Base-by-base conservation (phyloP, 1,140 invertebrate species). In the Orchesella cincta region DNA sequence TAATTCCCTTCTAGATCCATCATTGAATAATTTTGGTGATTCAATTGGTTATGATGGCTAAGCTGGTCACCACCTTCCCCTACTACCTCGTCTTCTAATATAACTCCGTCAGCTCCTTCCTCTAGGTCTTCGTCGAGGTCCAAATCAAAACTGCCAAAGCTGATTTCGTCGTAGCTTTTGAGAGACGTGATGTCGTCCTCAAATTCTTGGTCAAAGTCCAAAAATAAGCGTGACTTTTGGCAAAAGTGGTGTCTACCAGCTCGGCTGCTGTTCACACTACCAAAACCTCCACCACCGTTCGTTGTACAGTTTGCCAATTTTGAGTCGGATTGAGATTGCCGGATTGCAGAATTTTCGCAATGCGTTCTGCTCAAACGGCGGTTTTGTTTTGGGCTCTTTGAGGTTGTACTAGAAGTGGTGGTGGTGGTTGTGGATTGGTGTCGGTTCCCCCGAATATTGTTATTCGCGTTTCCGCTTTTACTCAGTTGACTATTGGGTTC, bases 181-280 rank as follows among this genome's bases (percentile, higher is more conserved):
- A 34, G 26, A 64, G 29, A 62, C 26, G 28, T 64, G 31, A 36
- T 62, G 28, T 73, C 33, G 36, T 36, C 73, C 73, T 80, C 78
- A 51, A 33, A 46, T 51, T 74, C 36, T 78, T 81, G 81, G 81
- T 77, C 34, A 36, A 80, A 77, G 39, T 79, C 78, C 81, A 81
- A 77, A 67, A 67, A 67, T 67, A 67, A 67, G 62, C 62, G 62
- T n/a, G 23, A 51, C 62, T 77, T 62, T 36, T 74, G 73, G 39
- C 71, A 80, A 29, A 67, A 8, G 28, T 67, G 62, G 54, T 62
- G 54, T 31, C 33, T 67, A 67, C 8, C 29, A 31, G 8, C 33
- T 23, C 62, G 1, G 62, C 33, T 67, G 2, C 14, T 31, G 29
- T 33, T 67, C 26, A 16, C 62, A 67, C 62, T 67, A n/a, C 3